Percentiles rank a stretch among this genome's conserved stretches.
Conservation (phyloP, 2,888 invertebrate genomes). For the Melanotus villosus region DNA sequence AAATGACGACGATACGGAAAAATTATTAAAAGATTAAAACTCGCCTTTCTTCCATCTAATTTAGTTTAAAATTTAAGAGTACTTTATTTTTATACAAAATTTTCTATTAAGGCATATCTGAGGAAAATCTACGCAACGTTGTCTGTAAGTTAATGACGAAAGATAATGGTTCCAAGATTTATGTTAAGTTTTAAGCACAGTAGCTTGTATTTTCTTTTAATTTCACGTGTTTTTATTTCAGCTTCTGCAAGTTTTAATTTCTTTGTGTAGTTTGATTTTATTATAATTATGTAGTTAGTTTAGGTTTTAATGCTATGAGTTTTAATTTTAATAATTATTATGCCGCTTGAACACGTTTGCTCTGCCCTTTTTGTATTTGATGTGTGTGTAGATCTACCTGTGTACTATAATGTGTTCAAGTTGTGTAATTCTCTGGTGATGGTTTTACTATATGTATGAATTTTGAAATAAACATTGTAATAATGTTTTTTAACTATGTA, state of each 20-base stretch:
- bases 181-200: slow-evolving; percentile 62
- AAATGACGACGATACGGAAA: slow-evolving; percentile 54
- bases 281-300: slow-evolving; percentile 57
- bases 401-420: slow-evolving; percentile 45
- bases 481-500: slow-evolving; percentile 65
- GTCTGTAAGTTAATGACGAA: slow-evolving; percentile 64
- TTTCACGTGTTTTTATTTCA: slow-evolving; percentile 48
- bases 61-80: slow-evolving; percentile 31
- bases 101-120: slow-evolving; percentile 62
- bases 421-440: slow-evolving; percentile 60
- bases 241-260: slow-evolving; percentile 55
- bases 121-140: slow-evolving; percentile 66
- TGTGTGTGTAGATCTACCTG: slow-evolving; percentile 36
- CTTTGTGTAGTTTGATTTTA: slow-evolving; percentile 53
- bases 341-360: slow-evolving; percentile 59
- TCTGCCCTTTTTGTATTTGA: slow-evolving; percentile 45
- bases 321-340: slow-evolving; percentile 56
- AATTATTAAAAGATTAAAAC: slow-evolving; percentile 50
- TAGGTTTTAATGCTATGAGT: slow-evolving; percentile 57
- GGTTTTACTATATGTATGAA: slow-evolving; percentile 64
- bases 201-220: slow-evolving; percentile 58
- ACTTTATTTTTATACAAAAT: slow-evolving; percentile 45
- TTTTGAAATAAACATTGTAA: slow-evolving; percentile 67
- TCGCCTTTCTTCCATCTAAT: background rate
- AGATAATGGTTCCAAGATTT: slow-evolving; percentile 49